phyloP scores from a whole-genome alignment of 2,113 vertebrate genomes.

The Empidonax traillii region DNA sequence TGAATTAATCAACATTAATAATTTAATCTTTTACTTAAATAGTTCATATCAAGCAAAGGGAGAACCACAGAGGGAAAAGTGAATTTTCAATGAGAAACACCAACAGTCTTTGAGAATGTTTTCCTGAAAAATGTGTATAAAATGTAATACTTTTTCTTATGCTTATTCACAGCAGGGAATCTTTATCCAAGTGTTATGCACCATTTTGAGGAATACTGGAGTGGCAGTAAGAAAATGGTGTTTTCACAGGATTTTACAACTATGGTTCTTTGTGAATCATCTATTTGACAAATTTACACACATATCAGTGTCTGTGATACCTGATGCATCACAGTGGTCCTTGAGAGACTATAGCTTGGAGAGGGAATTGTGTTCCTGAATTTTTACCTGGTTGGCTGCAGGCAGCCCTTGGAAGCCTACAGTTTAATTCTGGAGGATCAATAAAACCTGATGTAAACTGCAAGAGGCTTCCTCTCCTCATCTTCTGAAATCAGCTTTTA shows the following conservation, averaged over 20 bases:
- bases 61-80: neutral
- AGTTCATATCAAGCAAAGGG: neutral
- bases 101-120: neutral
- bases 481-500: neutral
- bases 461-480: neutral
- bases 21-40: neutral
- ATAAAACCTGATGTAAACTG: neutral
- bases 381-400: neutral
- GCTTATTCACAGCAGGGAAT: neutral
- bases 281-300: neutral
- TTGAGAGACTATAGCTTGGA: neutral
- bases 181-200: neutral
- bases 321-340: neutral
- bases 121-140: neutral
- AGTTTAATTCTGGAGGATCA: neutral
- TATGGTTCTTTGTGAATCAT: neutral
- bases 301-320: neutral
- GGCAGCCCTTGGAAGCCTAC: neutral
- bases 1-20: neutral
- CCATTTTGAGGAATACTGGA: neutral
- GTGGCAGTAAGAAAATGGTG: neutral
- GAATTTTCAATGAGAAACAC: neutral
- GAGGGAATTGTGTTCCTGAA: neutral
- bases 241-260: neutral
- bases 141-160: fast-evolving